Evolutionary conservation across 2,888 invertebrate genomes (phyloP), one percentile per base, ranked within the genome.

Genomic region (Bugula neritina): DNA sequence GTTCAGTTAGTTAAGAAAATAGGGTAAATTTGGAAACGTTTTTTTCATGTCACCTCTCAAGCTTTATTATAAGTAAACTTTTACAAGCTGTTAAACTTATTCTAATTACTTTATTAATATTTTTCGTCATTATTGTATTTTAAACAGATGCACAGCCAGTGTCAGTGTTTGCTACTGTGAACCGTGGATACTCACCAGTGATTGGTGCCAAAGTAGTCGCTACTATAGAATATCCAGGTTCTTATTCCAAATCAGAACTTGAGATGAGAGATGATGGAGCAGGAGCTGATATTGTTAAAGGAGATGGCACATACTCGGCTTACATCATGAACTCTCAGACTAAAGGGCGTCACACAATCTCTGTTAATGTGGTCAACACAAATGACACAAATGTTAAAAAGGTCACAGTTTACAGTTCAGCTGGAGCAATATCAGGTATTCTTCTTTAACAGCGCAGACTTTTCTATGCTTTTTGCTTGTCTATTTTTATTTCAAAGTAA

Each of bases 191-290:
- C 29, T 23, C 55, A 5, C 71, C 71, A n/a, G 57, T 71, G 27
- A 21, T 71, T 34, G 52, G 52, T 17, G 71, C 71, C 13, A 71
- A 25, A 13, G 71, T 71, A 13, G 35, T 25, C 10, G 71, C 71
- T 13, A 69, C 21, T 25, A 52, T 71, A 27, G 71, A 71, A 31
- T 34, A 52, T 23, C 71, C 71, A 17, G 43, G 10, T 27, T 21
- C 35, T n/a, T 13, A 27, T 2, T 17, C 54, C n/a, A 63, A 21
- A 3, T 31, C 31, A 31, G 2, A 63, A 63, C 34, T 71, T 13
- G 29, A 29, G n/a, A 57, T 71, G 71, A 34, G 35, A 35, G 71
- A 71, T 29, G 71, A 71, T 52, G 71, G 71, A 17, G 71, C 57
- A 17, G 71, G 63, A 5, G 71, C 71, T n/a, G 71, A 71, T 27